These are phyloP conservation scores for Scylla paramamosain DNA, from an alignment of 1,140 invertebrate genomes.

Conservation along the genomic window DNA sequence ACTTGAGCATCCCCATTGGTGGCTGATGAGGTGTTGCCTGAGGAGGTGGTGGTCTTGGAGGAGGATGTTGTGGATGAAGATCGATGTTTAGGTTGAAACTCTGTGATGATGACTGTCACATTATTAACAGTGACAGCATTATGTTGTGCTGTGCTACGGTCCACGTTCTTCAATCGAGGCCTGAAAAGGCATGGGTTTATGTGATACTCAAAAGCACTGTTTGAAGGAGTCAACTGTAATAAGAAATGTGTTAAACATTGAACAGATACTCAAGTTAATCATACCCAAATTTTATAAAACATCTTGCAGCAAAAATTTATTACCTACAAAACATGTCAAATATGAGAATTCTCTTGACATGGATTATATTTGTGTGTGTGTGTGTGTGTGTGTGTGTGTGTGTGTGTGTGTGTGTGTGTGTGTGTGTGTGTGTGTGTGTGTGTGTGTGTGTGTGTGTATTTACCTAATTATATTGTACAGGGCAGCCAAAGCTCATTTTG, in stretches of 20 bases:
- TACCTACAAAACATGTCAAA: too few species aligned
- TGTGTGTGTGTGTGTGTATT: too few species aligned
- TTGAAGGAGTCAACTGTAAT: background rate
- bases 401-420: too few species aligned
- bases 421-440: too few species aligned
- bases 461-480: too few species aligned
- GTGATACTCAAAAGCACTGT: background rate
- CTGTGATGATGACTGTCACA: conserved; percentile 97
- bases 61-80: conserved; percentile 75
- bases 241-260: background rate
- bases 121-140: conserved; percentile 97
- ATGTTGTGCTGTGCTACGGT: conserved; percentile 92
- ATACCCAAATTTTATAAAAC: too few species aligned
- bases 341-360: too few species aligned
- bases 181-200: conserved; percentile 51
- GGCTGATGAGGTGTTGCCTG: conserved; percentile 61
- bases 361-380: too few species aligned
- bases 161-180: conserved; percentile 93
- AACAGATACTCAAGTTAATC: too few species aligned
- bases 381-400: too few species aligned
- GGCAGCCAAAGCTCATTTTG: too few species aligned
- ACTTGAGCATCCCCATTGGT: conserved; percentile 64
- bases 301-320: too few species aligned
- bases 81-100: conserved; percentile 93
- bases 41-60: conserved; percentile 63